Evolutionary conservation across 2,797 vertebrate species (phyloP).

Genomic region (Crossoptilon crossoptilon): DNA sequence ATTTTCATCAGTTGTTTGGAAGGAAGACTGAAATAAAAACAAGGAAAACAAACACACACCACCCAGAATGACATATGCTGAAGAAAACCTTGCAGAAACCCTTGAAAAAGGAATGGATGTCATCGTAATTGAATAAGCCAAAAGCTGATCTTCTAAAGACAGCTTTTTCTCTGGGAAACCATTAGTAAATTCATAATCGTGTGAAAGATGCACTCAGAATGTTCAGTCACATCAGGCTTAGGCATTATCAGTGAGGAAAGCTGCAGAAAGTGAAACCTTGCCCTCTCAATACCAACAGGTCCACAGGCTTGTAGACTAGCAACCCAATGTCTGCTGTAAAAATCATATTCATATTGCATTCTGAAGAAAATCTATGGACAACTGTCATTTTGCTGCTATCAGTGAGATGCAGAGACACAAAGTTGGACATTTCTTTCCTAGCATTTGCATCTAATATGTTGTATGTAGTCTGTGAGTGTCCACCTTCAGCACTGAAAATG

Average conservation of each 20-base stretch:
- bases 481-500: background rate
- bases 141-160: background rate
- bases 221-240: background rate
- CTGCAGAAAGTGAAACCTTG: background rate
- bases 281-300: background rate
- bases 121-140: background rate
- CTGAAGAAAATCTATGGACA: background rate
- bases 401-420: background rate
- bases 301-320: background rate
- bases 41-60: background rate
- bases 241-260: background rate
- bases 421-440: background rate
- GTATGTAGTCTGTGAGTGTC: background rate
- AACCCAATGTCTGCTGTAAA: background rate
- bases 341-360: background rate
- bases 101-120: background rate
- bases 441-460: background rate
- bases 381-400: background rate
- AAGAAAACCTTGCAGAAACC: background rate
- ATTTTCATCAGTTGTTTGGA: background rate
- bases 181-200: background rate
- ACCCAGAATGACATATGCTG: rapidly evolving
- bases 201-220: background rate
- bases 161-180: background rate
- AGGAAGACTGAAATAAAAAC: background rate